Evolutionary conservation across 2,113 vertebrate species (phyloP).

Genomic region (Piprites chloris): DNA sequence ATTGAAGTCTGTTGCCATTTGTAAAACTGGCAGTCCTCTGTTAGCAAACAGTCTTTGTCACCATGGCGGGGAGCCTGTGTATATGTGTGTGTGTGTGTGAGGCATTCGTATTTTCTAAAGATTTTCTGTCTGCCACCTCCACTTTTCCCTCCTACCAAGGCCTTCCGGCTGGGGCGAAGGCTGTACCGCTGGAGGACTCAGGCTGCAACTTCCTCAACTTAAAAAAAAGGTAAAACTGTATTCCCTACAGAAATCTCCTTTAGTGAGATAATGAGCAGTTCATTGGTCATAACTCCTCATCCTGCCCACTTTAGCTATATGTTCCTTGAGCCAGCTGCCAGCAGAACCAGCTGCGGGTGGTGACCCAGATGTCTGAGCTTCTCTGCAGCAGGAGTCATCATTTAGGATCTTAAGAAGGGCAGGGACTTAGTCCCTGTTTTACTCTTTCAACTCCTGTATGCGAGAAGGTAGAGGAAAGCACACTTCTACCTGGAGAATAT

Average conservation of each 20-base stretch:
- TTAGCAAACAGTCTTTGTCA: neutral
- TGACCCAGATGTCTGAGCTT: neutral
- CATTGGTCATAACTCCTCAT: neutral
- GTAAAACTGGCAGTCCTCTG: neutral
- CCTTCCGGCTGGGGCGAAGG: neutral
- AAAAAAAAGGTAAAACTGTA: neutral
- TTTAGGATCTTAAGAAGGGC: neutral
- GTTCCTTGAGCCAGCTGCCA: neutral
- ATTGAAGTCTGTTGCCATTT: neutral
- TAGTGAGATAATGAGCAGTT: neutral
- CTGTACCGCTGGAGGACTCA: neutral
- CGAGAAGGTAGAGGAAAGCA: neutral
- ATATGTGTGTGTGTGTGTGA: neutral
- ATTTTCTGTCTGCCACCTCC: neutral
- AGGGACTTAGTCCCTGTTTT: neutral
- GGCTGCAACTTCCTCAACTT: neutral
- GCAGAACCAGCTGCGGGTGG: neutral
- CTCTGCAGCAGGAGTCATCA: neutral
- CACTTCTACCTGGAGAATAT: neutral
- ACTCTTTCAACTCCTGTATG: neutral
- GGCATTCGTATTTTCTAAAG: neutral
- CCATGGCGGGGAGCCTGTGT: neutral
- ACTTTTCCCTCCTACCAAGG: neutral
- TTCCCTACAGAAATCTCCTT: neutral
- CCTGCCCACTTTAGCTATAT: neutral